Conservation (phyloP, 2,888 invertebrate species). For the Chaetogeoica ovagalla region DNA sequence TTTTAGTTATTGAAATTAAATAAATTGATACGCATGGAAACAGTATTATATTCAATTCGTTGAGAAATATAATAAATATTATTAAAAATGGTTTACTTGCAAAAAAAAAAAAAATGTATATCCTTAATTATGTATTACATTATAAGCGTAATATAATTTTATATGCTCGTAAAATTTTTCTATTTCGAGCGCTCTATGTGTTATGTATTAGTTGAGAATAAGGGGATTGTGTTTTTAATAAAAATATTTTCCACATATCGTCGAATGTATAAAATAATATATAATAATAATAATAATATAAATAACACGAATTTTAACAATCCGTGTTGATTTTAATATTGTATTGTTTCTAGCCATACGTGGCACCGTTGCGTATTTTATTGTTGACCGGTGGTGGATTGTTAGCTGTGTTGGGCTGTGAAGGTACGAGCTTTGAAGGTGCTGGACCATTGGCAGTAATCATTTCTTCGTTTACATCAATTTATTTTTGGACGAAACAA, state of each 20-base stretch:
- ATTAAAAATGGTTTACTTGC: background rate
- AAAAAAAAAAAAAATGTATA: too few relatives aligned
- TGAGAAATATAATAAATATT: too few relatives aligned
- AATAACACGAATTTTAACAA: background rate
- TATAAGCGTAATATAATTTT: background rate
- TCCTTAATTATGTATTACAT: too few relatives aligned
- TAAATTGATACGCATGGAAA: too few relatives aligned
- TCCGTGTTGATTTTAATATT: background rate
- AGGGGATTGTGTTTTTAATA: too few relatives aligned
- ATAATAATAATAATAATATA: too few relatives aligned
- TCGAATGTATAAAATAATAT: background rate
- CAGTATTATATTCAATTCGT: too few relatives aligned
- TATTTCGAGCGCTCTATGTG: background rate
- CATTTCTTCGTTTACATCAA: constrained; percentile 79
- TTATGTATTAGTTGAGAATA: too few relatives aligned
- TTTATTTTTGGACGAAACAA: constrained; percentile 78
- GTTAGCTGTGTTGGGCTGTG: constrained; percentile 84
- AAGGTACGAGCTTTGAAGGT: constrained; percentile 73
- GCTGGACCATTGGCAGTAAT: constrained; percentile 83
- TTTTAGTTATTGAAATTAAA: too few relatives aligned
- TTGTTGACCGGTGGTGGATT: constrained; percentile 80
- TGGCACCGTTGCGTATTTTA: constrained; percentile 77
- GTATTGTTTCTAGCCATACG: constrained; percentile 65
- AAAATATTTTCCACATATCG: background rate
- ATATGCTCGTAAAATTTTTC: background rate